Base-by-base conservation (phyloP, 2,888 invertebrate genomes). In the Melanophora roralis region DNA sequence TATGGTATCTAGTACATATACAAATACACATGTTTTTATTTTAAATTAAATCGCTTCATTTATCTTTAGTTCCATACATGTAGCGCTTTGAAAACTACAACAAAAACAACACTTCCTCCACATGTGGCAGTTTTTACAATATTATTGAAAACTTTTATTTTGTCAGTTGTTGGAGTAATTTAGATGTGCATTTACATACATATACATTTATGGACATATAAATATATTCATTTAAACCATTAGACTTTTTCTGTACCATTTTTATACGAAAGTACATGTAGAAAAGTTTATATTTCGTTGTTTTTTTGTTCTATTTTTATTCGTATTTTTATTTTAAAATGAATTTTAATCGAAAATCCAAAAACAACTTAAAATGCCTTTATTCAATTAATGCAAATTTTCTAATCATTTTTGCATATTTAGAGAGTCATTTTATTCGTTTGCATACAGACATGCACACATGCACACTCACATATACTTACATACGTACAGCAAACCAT, bases 381-480 rank as follows among this genome's bases (percentile, higher is more conserved):
- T 79, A 79, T 79, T 79, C 79, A 79, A 75, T 79, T 79, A 79
- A 75, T 79, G 65, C 67, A 79, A 59, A 79, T 71, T 79, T 79
- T 79, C 79, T 79, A 79, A 79, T 79, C 79, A 75, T 72, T 79
- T 75, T 75, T 79, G 79, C 75, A 75, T 75, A 68, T 75, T 75
- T 68, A 75, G 55, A 75, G 75, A 75, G 68, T 75, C 68, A 68
- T 55, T 65, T 43, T 47, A 57, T 62, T 59, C 45, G 55, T 53
- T 75, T 62, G 47, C 62, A 49, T 32, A 49, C 45, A 49, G 47
- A 32, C 34, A 62, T 55, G 23, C 32, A 55, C 12, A 3, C 23
- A 21, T 19, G 19, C 14, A 49, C 12, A 72, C 34, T 34, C 38
- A 19, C n/a, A 62, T 8, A 6, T 5, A 5, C 49, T 34, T 14